Base-by-base conservation (phyloP, 1,140 invertebrate species). In the Philopotamus ludificatus region DNA sequence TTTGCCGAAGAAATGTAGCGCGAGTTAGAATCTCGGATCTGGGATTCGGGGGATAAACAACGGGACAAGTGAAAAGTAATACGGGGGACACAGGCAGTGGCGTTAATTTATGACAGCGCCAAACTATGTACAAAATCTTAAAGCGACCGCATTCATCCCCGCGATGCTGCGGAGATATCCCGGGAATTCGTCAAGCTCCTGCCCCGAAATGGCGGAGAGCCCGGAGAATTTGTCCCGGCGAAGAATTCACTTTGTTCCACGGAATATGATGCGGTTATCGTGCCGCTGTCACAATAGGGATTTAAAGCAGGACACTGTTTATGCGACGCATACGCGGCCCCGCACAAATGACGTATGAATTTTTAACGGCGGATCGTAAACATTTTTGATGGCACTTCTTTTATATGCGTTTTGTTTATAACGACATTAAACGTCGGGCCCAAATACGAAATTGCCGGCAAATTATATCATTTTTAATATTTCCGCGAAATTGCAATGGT, bases 191-290 rank as follows among this genome's bases (percentile, higher is more conserved):
- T 26, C 21, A 1, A 23, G 22, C 26, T 28, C 44, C 41, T 42
- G 57, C 22, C 1, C 15, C 28, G 12, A 34, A 34, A 34, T 34
- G 28, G 28, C 15, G 22, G 49, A 51, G 25, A 3, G 16, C 34
- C n/a, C 49, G 15, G 45, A 22, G 57, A 59, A 59, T 59, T 59
- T 42, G 41, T n/a, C 20, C 54, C 28, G 26, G 18, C 1, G 58
- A 61, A 61, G 58, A 61, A 61, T 61, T 61, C 42, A 50, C 59
- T 62, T 62, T 62, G 59, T 26, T 28, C 28, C 25, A 16, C 18
- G 21, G 59, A 50, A 62, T 62, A 47, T n/a, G 59, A 62, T 62
- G 59, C 39, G 59, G 59, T 62, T 62, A 51, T 62, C 59, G 20
- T 62, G 59, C 59, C 59, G n/a, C n/a, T 62, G 59, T 62, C 59